A percentile compares a stretch with the other conserved stretches of the same genome.
These are phyloP conservation scores for Ataeniobius toweri DNA, from an alignment of 2,797 vertebrate genomes.

Conservation along the genomic window DNA sequence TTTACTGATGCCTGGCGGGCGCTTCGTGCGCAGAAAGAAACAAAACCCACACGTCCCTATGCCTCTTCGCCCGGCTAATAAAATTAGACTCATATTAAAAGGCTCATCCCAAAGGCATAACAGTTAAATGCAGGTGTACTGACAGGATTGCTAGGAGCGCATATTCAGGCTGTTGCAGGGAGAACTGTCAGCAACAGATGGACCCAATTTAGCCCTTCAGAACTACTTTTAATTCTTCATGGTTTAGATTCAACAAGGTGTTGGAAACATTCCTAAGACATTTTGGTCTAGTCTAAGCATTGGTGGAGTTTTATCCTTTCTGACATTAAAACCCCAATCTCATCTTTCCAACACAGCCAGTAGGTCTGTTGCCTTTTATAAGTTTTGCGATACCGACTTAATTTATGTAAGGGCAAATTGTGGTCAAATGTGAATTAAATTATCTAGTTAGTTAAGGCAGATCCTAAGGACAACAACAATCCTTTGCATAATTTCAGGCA, in stretches of 20 bases:
- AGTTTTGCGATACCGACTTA: no score
- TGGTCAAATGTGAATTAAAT: no score
- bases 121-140: constrained; percentile 30
- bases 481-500: no score
- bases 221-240: neutral
- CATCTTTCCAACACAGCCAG: no score
- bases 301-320: neutral
- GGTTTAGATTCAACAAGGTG: no score
- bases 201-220: neutral
- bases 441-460: no score
- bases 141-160: constrained; percentile 42
- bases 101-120: constrained; percentile 32
- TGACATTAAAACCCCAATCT: no score
- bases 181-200: constrained; percentile 24
- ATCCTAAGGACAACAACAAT: no score
- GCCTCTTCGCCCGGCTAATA: constrained; percentile 37
- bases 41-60: constrained; percentile 11
- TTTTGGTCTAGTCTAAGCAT: neutral
- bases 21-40: neutral
- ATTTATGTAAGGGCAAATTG: no score
- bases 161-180: constrained; percentile 25
- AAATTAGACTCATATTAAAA: constrained; percentile 46
- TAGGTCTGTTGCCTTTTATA: no score
- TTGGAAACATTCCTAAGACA: neutral
- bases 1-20: constrained; percentile 1